phyloP scores from a whole-genome alignment of 2,797 vertebrate genomes.

The Decapterus maruadsi region DNA sequence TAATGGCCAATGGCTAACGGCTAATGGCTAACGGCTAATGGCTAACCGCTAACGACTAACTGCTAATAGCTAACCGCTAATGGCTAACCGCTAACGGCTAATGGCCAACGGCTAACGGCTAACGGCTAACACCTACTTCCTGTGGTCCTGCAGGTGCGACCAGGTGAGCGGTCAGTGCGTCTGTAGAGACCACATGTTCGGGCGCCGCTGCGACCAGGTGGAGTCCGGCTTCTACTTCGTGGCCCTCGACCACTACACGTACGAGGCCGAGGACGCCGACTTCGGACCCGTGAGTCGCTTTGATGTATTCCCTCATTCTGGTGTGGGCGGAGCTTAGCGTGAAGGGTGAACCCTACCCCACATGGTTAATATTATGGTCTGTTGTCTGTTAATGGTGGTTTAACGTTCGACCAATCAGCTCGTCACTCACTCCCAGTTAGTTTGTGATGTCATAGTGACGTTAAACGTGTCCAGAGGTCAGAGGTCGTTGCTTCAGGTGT shows the following conservation, averaged over 20 bases:
- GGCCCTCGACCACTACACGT: constrained; percentile 96
- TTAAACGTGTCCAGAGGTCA: background rate
- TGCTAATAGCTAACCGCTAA: too few relatives aligned
- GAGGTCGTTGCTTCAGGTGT: background rate
- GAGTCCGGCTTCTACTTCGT: constrained; percentile 97
- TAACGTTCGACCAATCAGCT: background rate
- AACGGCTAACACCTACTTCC: constrained; percentile 1
- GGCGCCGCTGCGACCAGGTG: constrained; percentile 93
- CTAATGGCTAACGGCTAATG: background rate
- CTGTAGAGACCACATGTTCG: constrained; percentile 93
- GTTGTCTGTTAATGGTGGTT: too few relatives aligned
- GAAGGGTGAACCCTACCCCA: too few relatives aligned
- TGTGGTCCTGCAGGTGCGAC: constrained; percentile 64
- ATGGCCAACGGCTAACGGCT: too few relatives aligned
- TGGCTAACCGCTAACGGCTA: too few relatives aligned
- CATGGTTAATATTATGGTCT: too few relatives aligned
- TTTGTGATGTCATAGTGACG: too few relatives aligned
- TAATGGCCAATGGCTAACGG: too few relatives aligned
- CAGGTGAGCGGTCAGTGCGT: constrained; percentile 91
- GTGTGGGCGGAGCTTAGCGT: too few relatives aligned
- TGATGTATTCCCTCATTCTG: background rate
- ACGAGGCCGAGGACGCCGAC: constrained; percentile 92
- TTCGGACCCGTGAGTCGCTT: constrained; percentile 93
- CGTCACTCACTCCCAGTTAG: background rate
- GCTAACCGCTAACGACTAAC: too few relatives aligned